Percentiles rank a stretch among this genome's conserved stretches.
Conservation (phyloP, 2,888 invertebrate genomes). For the Plutella xylostella region DNA sequence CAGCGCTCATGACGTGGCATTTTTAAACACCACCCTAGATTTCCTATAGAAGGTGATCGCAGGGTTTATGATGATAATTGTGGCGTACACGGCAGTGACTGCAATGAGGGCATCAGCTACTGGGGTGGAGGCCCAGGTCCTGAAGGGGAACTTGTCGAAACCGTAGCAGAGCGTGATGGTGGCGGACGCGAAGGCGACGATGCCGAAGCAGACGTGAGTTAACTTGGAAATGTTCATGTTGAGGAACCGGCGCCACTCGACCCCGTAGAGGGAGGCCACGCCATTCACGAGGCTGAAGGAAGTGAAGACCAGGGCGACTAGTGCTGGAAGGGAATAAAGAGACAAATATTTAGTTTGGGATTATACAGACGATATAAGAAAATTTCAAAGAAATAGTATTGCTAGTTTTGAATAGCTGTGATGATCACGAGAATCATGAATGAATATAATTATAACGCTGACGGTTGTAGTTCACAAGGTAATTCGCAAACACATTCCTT, state of each 20-base stretch:
- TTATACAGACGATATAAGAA: too few relatives aligned
- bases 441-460: too few relatives aligned
- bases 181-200: slow-evolving; percentile 30
- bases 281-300: slow-evolving; percentile 36
- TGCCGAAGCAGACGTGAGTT: slow-evolving; percentile 33
- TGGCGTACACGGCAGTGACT: slow-evolving; percentile 23
- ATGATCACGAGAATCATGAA: too few relatives aligned
- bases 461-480: too few relatives aligned
- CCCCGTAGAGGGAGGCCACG: slow-evolving; percentile 34
- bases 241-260: slow-evolving; percentile 27
- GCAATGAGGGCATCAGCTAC: slow-evolving; percentile 26
- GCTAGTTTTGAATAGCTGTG: too few relatives aligned
- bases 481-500: too few relatives aligned
- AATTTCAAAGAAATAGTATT: too few relatives aligned
- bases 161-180: slow-evolving; percentile 35
- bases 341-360: too few relatives aligned
- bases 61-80: slow-evolving; percentile 32
- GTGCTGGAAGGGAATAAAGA: too few relatives aligned
- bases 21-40: background rate
- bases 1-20: background rate
- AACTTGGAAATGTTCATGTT: slow-evolving; percentile 29
- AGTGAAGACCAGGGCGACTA: slow-evolving; percentile 41
- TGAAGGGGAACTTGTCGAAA: slow-evolving; percentile 33
- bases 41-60: slow-evolving; percentile 14
- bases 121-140: slow-evolving; percentile 23